Conservation (phyloP, 2,797 vertebrate genomes). For the Moxostoma hubbsi region DNA sequence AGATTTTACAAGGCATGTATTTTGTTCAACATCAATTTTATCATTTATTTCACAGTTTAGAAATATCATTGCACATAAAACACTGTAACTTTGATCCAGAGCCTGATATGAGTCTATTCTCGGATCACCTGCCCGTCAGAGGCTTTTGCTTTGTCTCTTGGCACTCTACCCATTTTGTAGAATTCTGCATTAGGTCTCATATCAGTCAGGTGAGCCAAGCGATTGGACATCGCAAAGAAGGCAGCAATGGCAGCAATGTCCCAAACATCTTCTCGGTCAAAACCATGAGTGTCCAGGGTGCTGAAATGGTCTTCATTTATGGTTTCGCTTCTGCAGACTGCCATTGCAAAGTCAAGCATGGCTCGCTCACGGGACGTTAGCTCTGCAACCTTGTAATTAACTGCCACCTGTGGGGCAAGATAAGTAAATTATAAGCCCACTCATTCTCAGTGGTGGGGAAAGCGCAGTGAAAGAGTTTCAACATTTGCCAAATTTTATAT, state of each 20-base stretch:
- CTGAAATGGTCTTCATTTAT: constrained; percentile 83
- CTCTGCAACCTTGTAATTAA: constrained; percentile 83
- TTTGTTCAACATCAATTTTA: not conserved
- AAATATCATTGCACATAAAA: not conserved
- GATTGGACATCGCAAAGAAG: constrained; percentile 88
- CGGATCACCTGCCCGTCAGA: constrained; percentile 9
- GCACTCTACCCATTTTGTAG: constrained; percentile 81
- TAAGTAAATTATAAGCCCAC: not conserved
- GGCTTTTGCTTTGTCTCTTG: constrained; percentile 66
- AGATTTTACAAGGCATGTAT: not conserved
- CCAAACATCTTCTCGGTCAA: constrained; percentile 86
- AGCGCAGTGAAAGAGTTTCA: not conserved
- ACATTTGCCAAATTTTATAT: not conserved
- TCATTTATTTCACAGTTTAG: not conserved
- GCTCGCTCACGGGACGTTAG: constrained; percentile 76
- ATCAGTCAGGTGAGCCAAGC: constrained; percentile 81
- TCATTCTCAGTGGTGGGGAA: not conserved
- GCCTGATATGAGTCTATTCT: constrained; percentile 12
- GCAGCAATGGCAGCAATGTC: constrained; percentile 83
- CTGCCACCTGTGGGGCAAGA: constrained; percentile 73
- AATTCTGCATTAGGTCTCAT: constrained; percentile 85
- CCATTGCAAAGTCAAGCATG: constrained; percentile 87
- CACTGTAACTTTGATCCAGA: no score
- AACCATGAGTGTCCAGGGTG: constrained; percentile 80
- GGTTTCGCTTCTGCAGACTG: constrained; percentile 80